phyloP scores from a whole-genome alignment of 2,888 invertebrate genomes.

The Pelosia muscerda region DNA sequence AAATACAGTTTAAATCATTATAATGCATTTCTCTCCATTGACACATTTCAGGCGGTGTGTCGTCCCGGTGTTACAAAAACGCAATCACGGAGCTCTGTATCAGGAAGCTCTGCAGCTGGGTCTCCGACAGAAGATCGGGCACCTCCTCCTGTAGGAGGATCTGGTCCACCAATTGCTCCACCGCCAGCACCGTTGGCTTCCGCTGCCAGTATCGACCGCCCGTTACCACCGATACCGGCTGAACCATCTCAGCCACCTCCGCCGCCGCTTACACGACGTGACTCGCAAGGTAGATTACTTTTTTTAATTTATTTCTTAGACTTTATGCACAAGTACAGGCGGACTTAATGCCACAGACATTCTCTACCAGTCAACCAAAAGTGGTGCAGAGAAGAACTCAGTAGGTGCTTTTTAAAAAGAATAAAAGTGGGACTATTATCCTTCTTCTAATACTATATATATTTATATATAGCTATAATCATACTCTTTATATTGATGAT shows the following conservation, averaged over 20 bases:
- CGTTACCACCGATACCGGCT: constrained; percentile 88
- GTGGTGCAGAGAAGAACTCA: too few species aligned
- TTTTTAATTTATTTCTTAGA: too few species aligned
- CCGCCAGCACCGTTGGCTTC: constrained; percentile 77
- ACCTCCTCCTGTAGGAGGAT: constrained; percentile 54
- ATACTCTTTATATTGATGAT: too few species aligned
- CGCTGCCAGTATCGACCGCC: constrained; percentile 83
- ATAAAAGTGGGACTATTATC: too few species aligned
- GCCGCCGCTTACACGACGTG: constrained; percentile 86
- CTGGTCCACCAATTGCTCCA: constrained; percentile 77
- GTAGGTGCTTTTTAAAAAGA: too few species aligned
- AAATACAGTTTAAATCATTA: neutral
- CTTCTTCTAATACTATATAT: too few species aligned
- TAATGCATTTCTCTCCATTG: constrained; percentile 2
- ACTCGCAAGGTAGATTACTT: constrained; percentile 88
- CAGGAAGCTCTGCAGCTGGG: constrained; percentile 82
- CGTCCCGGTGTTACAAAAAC: constrained; percentile 80
- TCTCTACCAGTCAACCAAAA: too few species aligned
- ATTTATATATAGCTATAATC: too few species aligned
- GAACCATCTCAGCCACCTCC: constrained; percentile 83
- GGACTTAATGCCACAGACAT: too few species aligned
- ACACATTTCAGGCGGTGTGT: constrained; percentile 73
- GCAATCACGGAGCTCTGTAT: constrained; percentile 79
- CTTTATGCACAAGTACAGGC: too few species aligned
- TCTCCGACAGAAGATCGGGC: constrained; percentile 78